Evolutionary conservation across 2,113 vertebrate species (phyloP).

Genomic region (Erinaceus europaeus): DNA sequence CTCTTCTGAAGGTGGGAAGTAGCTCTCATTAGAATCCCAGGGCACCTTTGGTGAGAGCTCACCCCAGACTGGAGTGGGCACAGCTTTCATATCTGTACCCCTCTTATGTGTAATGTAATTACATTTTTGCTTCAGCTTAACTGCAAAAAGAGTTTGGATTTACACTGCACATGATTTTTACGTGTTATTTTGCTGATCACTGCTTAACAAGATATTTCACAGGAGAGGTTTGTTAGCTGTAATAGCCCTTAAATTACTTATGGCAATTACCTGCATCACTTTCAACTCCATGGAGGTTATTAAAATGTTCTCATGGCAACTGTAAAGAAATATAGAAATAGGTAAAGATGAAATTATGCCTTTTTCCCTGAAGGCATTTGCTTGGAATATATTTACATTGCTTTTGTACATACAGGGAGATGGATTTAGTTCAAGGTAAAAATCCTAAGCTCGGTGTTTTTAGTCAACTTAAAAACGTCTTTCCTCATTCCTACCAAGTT

Average conservation of each 20-base stretch:
- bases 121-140: conserved; percentile 67
- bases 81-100: conserved; percentile 49
- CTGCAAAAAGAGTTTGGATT: conserved; percentile 73
- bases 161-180: conserved; percentile 69
- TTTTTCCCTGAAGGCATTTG: conserved; percentile 67
- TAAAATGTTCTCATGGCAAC: conserved; percentile 79
- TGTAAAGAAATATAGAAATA: conserved; percentile 80
- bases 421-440: conserved; percentile 47
- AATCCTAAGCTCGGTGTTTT: not conserved
- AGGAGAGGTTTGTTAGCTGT: conserved; percentile 82
- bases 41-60: conserved; percentile 45
- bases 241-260: conserved; percentile 82
- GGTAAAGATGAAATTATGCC: conserved; percentile 74
- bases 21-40: conserved; percentile 51
- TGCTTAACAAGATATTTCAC: conserved; percentile 78
- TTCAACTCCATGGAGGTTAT: conserved; percentile 80
- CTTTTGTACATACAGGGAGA: conserved; percentile 57
- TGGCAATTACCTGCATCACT: conserved; percentile 80
- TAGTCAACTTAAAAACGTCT: conserved; percentile 9
- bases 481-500: not conserved
- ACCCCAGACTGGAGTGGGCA: not conserved
- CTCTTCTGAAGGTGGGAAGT: conserved; percentile 27
- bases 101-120: conserved; percentile 76
- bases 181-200: conserved; percentile 76
- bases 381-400: conserved; percentile 63